Percentiles rank a stretch among this genome's conserved stretches.
These are phyloP conservation scores for Drosophila seguyi DNA, from an alignment of 1,140 invertebrate genomes.

Conservation along the genomic window DNA sequence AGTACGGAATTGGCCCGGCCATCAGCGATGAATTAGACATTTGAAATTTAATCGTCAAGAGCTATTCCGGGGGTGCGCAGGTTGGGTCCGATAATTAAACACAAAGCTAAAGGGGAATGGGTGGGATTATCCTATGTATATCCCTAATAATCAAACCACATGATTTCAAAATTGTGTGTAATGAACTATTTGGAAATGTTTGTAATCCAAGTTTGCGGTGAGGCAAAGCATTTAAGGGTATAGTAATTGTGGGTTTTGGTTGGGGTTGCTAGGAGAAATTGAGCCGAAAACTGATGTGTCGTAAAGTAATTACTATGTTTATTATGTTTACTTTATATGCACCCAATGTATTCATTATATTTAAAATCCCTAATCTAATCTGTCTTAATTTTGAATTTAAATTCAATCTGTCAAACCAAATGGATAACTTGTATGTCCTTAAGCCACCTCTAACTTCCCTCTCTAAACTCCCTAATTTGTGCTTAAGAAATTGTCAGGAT, in stretches of 20 bases:
- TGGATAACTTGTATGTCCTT: not conserved
- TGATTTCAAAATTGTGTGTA: slow-evolving; percentile 19
- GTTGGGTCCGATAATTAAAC: slow-evolving; percentile 18
- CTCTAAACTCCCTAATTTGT: not conserved
- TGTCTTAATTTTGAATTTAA: not conserved
- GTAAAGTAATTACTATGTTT: too few relatives aligned
- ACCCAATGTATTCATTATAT: not conserved
- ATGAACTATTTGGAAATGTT: slow-evolving; percentile 31
- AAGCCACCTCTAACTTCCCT: not conserved
- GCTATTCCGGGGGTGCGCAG: not conserved
- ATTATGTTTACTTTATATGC: too few relatives aligned
- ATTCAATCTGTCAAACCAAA: not conserved
- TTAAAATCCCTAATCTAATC: not conserved
- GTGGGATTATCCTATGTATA: slow-evolving; percentile 6
- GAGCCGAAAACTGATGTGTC: not conserved
- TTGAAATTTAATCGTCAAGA: slow-evolving; percentile 69
- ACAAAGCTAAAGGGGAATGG: not conserved
- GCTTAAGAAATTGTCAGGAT: slow-evolving; percentile 22
- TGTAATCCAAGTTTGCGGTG: slow-evolving; percentile 25
- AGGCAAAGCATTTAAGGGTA: slow-evolving; percentile 8
- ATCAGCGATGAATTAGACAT: slow-evolving; percentile 72
- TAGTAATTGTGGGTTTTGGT: slow-evolving; percentile 9
- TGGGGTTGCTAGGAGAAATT: not conserved
- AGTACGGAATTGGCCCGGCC: slow-evolving; percentile 16
- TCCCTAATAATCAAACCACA: slow-evolving; percentile 16